Evolutionary conservation across 2,888 invertebrate species (phyloP).

Genomic region (Agonopterix arenella): DNA sequence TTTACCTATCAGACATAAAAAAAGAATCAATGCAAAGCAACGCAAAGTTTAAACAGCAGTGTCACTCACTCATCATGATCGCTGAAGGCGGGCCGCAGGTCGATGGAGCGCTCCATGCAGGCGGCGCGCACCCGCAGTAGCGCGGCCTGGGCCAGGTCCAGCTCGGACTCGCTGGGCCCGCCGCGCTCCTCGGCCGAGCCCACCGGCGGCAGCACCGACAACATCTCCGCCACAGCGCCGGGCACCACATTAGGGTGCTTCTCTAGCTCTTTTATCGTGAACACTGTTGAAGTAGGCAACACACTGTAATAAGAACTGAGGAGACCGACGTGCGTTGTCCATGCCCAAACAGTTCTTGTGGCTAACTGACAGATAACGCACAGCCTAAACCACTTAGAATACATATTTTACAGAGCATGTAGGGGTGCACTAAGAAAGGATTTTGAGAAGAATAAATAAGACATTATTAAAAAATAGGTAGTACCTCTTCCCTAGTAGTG

Average conservation of each 20-base stretch:
- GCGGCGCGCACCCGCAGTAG: conserved; percentile 79
- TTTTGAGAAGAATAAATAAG: no score
- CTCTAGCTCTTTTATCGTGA: conserved; percentile 80
- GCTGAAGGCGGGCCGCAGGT: conserved; percentile 81
- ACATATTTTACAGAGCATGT: no score
- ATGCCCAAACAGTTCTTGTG: no score
- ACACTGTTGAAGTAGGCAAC: conserved; percentile 55
- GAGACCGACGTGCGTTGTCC: no score
- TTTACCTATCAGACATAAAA: no score
- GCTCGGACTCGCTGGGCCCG: conserved; percentile 24
- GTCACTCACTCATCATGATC: conserved; percentile 81
- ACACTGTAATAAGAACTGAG: no score
- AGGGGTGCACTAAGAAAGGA: no score
- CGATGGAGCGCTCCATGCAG: conserved; percentile 77
- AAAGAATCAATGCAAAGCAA: no score
- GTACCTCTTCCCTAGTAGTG: no score
- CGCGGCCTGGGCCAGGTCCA: conserved; percentile 78
- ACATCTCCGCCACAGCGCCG: conserved; percentile 33
- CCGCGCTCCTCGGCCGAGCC: conserved; percentile 42
- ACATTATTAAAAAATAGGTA: no score
- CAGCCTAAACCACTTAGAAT: no score
- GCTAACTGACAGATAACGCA: no score
- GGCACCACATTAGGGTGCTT: conserved; percentile 77
- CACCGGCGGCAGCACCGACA: conserved; percentile 72
- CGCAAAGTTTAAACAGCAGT: neutral